Evolutionary conservation across 2,888 invertebrate genomes (phyloP), one percentile per base, ranked within the genome.

Genomic region (Empis livida): DNA sequence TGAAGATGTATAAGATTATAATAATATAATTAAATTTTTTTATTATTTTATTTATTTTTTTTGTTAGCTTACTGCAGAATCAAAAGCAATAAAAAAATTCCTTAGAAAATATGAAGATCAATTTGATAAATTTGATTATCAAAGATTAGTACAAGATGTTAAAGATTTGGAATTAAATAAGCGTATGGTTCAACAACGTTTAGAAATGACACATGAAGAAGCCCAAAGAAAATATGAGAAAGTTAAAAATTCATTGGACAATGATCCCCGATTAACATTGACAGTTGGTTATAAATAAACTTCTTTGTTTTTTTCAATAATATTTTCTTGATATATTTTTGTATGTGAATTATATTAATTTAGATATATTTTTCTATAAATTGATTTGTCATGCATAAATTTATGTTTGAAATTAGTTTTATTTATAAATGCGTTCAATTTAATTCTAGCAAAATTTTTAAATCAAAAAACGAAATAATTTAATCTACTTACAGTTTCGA

Each of bases 1-100:
- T 59, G 81, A 85, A 55, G 71, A 72, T 69, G 81, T 80, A 57
- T 41, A 17, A 31, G 10, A 20, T 11, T 23, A 23, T 13, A 41
- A 41, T 13, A n/a, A 41, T 6, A n/a, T n/a, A 40, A 38, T 5
- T 38, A 14, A 38, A 15, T n/a, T 38, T 16, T 4, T 37, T 11
- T 37, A 37, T 37, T 10, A 13, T n/a, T 10, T 32, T 13, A 13
- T 32, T 32, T 32, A 5, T 13, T 32, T 4, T n/a, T 30, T 39
- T 31, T 48, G 48, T 16, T 32, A 66, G 65, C 53, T 65, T 11
- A 65, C 66, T 11, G 57, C 58, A 11, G 68, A 68, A 50, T 56
- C 61, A 1, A 61, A 60, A 41, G 62, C 66, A 1, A 47, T 68
- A 5, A 63, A 64, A 48, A 57, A 59, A 9, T 69, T 67, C 49